phyloP scores from a whole-genome alignment of 2,888 invertebrate species.

The Stenchaetothrips biformis region DNA sequence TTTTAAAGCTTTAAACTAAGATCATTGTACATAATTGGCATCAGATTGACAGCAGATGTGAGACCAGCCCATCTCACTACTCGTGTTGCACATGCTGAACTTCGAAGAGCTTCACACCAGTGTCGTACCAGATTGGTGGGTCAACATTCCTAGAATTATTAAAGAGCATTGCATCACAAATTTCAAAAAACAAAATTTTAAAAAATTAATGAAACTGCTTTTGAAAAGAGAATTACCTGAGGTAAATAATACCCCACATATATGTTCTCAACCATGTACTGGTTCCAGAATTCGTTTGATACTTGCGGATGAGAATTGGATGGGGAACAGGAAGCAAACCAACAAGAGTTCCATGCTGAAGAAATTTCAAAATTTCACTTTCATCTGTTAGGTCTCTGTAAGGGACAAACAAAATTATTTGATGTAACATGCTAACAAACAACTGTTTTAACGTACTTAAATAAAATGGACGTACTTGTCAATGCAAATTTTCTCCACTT shows the following conservation, averaged over 20 bases:
- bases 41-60: neutral
- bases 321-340: slow-evolving; percentile 97
- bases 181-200: neutral
- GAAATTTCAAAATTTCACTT: slow-evolving; percentile 96
- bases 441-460: neutral
- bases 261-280: slow-evolving; percentile 99
- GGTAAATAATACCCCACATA: slow-evolving; percentile 99
- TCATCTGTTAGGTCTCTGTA: slow-evolving; percentile 94
- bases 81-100: slow-evolving; percentile 80
- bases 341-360: slow-evolving; percentile 97
- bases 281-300: slow-evolving; percentile 97
- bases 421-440: slow-evolving; percentile 16
- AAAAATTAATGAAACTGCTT: slow-evolving; percentile 26
- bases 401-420: slow-evolving; percentile 36
- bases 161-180: slow-evolving; percentile 14
- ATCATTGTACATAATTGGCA: neutral
- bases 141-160: slow-evolving; percentile 78
- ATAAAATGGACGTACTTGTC: slow-evolving; percentile 69
- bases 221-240: slow-evolving; percentile 58
- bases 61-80: neutral
- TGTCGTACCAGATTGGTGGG: slow-evolving; percentile 99
- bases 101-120: slow-evolving; percentile 97
- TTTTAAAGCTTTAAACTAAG: neutral
- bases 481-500: slow-evolving; percentile 99
- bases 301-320: slow-evolving; percentile 97